Evolutionary conservation across 1,140 invertebrate genomes (phyloP), one percentile per base, ranked within the genome.

Genomic region (Papilio aristodemus): DNA sequence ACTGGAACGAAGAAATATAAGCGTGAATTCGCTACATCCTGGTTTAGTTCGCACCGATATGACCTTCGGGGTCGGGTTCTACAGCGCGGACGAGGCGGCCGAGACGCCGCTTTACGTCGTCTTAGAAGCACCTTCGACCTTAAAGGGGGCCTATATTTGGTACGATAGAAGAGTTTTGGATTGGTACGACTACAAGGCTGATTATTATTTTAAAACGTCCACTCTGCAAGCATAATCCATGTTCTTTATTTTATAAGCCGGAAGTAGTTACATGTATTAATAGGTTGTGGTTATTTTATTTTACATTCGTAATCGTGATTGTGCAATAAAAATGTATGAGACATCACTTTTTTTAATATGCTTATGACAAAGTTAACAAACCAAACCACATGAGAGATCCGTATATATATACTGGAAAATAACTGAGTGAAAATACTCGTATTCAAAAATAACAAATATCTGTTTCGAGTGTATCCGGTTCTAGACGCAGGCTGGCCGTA

Each of bases 31-130:
- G 62, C 93, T 94, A 67, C 93, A 94, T 79, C 93, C 93, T 9
- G 93, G 92, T 3, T 94, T 94, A 79, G 94, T 95, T 1, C 90
- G 93, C 71, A 96, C 95, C 0, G 94, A 95, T 74, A 94, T 96
- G 95, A 93, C 92, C 0, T 92, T 87, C 67, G 93, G 94, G 63
- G 93, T 93, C 76, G 95, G 95, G 4, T 81, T 80, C 5, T 85
- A 94, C 10, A 94, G 92, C 10, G 92, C 93, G 41, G 94, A 95
- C 67, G 77, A 95, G 91, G 95, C 94, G 9, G 78, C 83, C 1
- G 46, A 68, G 46, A 77, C 80, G 7, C 76, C 83, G 5, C 62
- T 86, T 6, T 84, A 78, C 70, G 59, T 85, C n/a, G 80, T 80
- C 6, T 58, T 88, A 0, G 78, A 83, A 27, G 77, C 80, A 25